Percentiles rank a stretch among this genome's conserved stretches.
phyloP scores from a whole-genome alignment of 53 echinoderm and acorn worm species.

The Holothuria scabra region DNA sequence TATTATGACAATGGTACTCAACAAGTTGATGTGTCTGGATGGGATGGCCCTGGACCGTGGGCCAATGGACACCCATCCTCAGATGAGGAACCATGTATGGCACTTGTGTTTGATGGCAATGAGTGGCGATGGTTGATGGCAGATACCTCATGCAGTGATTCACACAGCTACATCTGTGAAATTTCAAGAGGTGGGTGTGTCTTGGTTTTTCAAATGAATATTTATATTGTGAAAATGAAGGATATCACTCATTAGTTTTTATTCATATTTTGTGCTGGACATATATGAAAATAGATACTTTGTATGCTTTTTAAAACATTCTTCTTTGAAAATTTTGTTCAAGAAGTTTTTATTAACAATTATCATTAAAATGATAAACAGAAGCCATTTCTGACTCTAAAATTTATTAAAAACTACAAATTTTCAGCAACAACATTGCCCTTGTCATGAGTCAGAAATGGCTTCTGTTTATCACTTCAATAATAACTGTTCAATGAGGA shows the following conservation, averaged over 20 bases:
- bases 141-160: constrained; percentile 44
- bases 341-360: background rate
- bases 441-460: no score
- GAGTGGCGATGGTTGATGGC: constrained; percentile 65
- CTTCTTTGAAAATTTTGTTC: no score
- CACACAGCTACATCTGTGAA: constrained; percentile 71
- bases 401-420: no score
- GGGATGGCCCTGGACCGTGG: constrained; percentile 54
- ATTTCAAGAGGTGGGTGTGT: constrained; percentile 64
- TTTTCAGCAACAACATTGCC: no score
- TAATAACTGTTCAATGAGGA: no score
- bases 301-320: no score
- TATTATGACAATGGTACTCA: constrained; percentile 52
- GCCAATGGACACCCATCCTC: constrained; percentile 58
- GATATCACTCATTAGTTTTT: no score
- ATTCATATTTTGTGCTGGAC: no score
- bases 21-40: constrained; percentile 49
- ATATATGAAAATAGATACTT: no score
- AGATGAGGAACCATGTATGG: constrained; percentile 47
- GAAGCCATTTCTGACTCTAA: no score
- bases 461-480: no score
- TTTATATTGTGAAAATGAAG: background rate
- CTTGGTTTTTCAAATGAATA: background rate
- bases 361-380: no score
- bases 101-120: constrained; percentile 58